Conservation (phyloP, 2,888 invertebrate species). For the Brachypalpus laphriformis region DNA sequence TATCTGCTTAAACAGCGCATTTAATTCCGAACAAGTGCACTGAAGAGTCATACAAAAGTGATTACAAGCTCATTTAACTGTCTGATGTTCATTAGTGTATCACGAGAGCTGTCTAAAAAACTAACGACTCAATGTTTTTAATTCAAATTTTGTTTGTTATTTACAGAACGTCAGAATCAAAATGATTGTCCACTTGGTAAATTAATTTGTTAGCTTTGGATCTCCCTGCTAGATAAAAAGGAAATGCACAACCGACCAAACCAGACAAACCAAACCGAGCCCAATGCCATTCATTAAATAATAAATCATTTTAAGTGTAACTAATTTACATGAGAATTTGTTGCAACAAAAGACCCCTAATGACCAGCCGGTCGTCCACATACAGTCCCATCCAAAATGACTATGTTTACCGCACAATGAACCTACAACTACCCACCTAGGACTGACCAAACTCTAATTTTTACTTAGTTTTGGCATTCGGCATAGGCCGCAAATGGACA, state of each 20-base stretch:
- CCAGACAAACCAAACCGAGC: constrained; percentile 30
- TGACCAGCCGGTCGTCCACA: constrained; percentile 47
- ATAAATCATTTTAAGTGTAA: constrained; percentile 72
- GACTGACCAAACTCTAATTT: constrained; percentile 41
- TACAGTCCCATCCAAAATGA: constrained; percentile 38
- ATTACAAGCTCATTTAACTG: constrained; percentile 27
- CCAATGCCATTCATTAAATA: constrained; percentile 67
- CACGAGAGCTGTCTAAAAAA: constrained; percentile 41
- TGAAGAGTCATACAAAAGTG: no score
- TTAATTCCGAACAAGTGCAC: no score
- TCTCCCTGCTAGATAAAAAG: neutral
- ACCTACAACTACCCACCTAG: neutral
- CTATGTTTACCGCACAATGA: constrained; percentile 45
- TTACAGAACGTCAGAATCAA: constrained; percentile 34
- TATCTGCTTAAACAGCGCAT: no score
- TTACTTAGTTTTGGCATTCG: constrained; percentile 65
- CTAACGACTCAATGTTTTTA: constrained; percentile 51
- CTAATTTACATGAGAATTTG: constrained; percentile 72
- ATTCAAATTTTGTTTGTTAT: constrained; percentile 51
- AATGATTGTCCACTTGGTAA: constrained; percentile 48
- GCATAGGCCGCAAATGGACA: constrained; percentile 70
- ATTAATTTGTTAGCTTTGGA: constrained; percentile 45
- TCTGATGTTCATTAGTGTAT: constrained; percentile 13
- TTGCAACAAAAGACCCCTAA: constrained; percentile 65
- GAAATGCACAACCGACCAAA: constrained; percentile 17